Conservation (phyloP, 1,140 invertebrate species). For the Drosophila pandora region DNA sequence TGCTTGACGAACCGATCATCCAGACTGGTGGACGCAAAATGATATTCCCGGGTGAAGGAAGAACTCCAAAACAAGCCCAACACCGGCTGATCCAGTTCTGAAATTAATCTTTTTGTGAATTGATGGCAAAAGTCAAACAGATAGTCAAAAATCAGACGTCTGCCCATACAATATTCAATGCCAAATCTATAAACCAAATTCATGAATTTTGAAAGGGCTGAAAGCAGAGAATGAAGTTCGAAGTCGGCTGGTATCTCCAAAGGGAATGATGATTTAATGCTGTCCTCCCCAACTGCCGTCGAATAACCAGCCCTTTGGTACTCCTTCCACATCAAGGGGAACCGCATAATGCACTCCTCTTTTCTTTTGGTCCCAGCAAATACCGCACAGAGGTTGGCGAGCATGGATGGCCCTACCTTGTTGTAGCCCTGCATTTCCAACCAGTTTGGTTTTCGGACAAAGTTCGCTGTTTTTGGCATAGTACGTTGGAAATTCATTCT, state of each 20-base stretch:
- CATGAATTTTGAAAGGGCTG: slow-evolving; percentile 84
- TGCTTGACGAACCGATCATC: slow-evolving; percentile 86
- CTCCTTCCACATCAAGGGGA: slow-evolving; percentile 34
- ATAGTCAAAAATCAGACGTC: slow-evolving; percentile 85
- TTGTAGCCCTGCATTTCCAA: slow-evolving; percentile 63
- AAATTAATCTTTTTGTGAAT: slow-evolving; percentile 82
- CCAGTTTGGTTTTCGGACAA: slow-evolving; percentile 37
- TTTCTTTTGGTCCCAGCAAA: slow-evolving; percentile 12
- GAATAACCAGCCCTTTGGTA: slow-evolving; percentile 87
- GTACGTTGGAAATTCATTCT: slow-evolving; percentile 82
- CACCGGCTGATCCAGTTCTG: slow-evolving; percentile 81
- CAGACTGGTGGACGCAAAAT: slow-evolving; percentile 88
- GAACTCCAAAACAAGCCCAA: slow-evolving; percentile 92
- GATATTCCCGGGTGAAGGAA: slow-evolving; percentile 89
- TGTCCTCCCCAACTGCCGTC: slow-evolving; percentile 92
- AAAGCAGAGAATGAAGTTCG: slow-evolving; percentile 90
- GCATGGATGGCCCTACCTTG: slow-evolving; percentile 36
- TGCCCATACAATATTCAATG: slow-evolving; percentile 85
- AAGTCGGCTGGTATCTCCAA: slow-evolving; percentile 90
- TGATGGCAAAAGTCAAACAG: slow-evolving; percentile 85
- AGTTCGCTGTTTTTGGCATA: slow-evolving; percentile 49
- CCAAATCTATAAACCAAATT: neutral
- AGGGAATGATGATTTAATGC: slow-evolving; percentile 58
- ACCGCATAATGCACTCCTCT: neutral
- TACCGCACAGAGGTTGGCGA: slow-evolving; percentile 32